Base-by-base conservation (phyloP, 2,888 invertebrate genomes). In the Sarcophaga subvicina region DNA sequence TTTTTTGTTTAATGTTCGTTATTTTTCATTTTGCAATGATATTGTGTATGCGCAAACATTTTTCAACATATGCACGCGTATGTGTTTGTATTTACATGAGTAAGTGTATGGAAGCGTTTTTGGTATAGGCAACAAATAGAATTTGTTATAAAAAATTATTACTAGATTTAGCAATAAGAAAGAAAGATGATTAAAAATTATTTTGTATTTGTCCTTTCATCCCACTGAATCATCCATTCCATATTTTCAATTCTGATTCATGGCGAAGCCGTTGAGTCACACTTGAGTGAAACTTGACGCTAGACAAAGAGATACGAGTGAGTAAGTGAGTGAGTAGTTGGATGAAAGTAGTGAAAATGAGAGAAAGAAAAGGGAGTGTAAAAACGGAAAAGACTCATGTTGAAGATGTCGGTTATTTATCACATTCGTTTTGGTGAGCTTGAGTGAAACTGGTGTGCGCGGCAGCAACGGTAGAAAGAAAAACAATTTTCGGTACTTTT, bases 381-480 rank as follows among this genome's bases (percentile, higher is more conserved):
- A 79, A 45, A 62, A 12, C 62, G 59, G 70, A 80, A 83, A 80
- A 59, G 47, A 66, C 81, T 83, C 83, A 73, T 79, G 64, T 75
- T 81, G 69, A 78, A 87, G 63, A 81, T 84, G 64, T 77, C 83
- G 77, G 49, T 64, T 81, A 75, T 83, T 82, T 85, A 82, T 83
- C 70, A 76, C 72, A 83, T 85, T 82, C 85, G 85, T 85, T 85
- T 85, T 66, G 49, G 76, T 80, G 67, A 77, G 84, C 84, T 87
- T 87, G 87, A 85, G 87, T 85, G 80, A 73, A 83, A 87, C 64
- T 79, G 70, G 78, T 87, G 87, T 84, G 87, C 78, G 87, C 87
- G 87, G 81, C 87, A 84, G 83, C 82, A 86, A 77, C 83, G 37
- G 27, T 22, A 37, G 37, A 64, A 73, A 63, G 80, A 70, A 83